Percentiles rank a stretch among this genome's conserved stretches.
phyloP scores from a whole-genome alignment of 2,888 invertebrate genomes.

The Agelastica alni region DNA sequence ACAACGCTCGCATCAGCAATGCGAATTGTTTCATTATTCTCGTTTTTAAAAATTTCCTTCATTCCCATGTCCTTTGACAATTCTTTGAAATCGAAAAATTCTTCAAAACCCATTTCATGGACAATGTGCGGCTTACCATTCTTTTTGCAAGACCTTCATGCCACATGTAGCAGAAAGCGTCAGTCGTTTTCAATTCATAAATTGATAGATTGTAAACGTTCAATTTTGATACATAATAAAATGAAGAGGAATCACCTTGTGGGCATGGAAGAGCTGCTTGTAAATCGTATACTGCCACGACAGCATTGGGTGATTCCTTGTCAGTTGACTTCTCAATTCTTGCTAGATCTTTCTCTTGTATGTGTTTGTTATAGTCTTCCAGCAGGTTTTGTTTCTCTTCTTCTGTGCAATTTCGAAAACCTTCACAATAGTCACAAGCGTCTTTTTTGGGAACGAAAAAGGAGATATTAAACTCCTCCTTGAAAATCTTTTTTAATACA shows the following conservation, averaged over 20 bases:
- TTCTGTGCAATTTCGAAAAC: slow-evolving; percentile 26
- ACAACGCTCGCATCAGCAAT: background rate
- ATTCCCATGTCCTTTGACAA: background rate
- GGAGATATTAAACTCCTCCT: slow-evolving; percentile 18
- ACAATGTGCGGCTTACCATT: too few relatives aligned
- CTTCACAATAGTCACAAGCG: slow-evolving; percentile 33
- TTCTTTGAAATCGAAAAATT: slow-evolving; percentile 1
- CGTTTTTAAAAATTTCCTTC: background rate
- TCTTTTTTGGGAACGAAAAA: slow-evolving; percentile 32
- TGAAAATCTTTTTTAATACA: slow-evolving; percentile 11
- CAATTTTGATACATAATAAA: slow-evolving; percentile 29
- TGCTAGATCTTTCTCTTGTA: slow-evolving; percentile 12
- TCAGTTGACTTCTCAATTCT: slow-evolving; percentile 10
- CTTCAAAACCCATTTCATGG: slow-evolving; percentile 20
- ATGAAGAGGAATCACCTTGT: slow-evolving; percentile 12
- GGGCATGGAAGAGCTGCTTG: slow-evolving; percentile 24
- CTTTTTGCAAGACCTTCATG: slow-evolving; percentile 24
- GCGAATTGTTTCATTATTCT: background rate
- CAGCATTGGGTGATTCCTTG: slow-evolving; percentile 1
- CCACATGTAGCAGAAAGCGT: slow-evolving; percentile 25
- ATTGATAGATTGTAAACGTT: slow-evolving; percentile 31
- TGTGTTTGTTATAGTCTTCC: slow-evolving; percentile 3
- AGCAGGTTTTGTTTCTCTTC: slow-evolving; percentile 5
- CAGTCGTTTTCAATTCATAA: slow-evolving; percentile 8
- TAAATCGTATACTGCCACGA: slow-evolving; percentile 25